Conservation (phyloP, 1,140 invertebrate species). For the Cotesia glomerata region DNA sequence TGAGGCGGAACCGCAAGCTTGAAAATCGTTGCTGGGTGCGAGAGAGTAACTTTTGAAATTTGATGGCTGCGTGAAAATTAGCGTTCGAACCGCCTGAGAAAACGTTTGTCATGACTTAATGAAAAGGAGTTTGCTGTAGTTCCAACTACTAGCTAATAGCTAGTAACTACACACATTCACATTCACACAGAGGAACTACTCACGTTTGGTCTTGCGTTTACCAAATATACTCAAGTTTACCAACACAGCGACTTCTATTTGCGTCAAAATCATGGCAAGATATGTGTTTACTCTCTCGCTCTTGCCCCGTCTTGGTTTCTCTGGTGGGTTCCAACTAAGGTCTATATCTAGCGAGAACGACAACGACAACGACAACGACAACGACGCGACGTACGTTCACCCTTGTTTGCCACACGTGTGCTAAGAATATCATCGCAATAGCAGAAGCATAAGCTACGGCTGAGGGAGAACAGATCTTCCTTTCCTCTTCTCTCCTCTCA, state of each 20-base stretch:
- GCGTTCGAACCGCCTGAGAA: not conserved
- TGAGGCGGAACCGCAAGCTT: not conserved
- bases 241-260: conserved; percentile 16
- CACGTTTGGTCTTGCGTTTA: no score
- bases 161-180: no score
- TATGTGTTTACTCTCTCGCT: not conserved
- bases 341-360: conserved; percentile 15
- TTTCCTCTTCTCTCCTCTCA: not conserved
- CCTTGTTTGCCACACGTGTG: conserved; percentile 38
- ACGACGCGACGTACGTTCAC: conserved; percentile 47
- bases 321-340: not conserved
- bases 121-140: not conserved
- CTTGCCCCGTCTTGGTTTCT: no score
- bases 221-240: not conserved
- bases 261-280: conserved; percentile 1
- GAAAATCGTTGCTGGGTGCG: not conserved
- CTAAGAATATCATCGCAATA: conserved; percentile 19
- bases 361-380: no score
- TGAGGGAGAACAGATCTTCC: not conserved
- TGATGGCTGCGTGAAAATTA: conserved; percentile 6
- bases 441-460: no score
- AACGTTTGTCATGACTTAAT: conserved; percentile 6
- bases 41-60: not conserved
- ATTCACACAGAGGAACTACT: no score
- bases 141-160: no score